Percentiles rank a stretch among this genome's conserved stretches.
These are phyloP conservation scores for Melieria omissa DNA, from an alignment of 2,888 invertebrate genomes.

Conservation along the genomic window DNA sequence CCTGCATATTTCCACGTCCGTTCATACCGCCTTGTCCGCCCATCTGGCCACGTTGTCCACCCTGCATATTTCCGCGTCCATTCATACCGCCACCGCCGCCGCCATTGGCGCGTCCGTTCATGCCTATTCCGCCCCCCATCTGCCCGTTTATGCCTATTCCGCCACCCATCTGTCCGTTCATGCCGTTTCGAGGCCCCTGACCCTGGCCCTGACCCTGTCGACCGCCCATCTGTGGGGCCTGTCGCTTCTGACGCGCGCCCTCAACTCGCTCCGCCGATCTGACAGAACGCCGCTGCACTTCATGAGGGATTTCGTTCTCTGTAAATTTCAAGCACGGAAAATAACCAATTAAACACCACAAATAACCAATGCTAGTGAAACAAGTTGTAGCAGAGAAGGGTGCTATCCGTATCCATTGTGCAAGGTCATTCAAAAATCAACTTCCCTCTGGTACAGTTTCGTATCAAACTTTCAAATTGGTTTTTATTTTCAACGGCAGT, in stretches of 20 bases:
- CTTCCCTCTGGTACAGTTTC: too few species aligned
- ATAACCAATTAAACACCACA: background rate
- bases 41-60: constrained; percentile 15
- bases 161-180: constrained; percentile 1
- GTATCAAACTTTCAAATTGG: too few species aligned
- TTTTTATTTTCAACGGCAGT: too few species aligned
- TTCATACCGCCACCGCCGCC: constrained; percentile 17
- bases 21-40: constrained; percentile 21
- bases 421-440: too few species aligned
- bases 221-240: background rate
- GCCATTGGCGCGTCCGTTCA: constrained; percentile 4
- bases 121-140: constrained; percentile 8
- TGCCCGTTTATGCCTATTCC: constrained; percentile 6
- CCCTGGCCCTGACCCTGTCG: background rate
- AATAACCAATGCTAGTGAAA: too few species aligned
- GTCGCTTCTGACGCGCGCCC: background rate
- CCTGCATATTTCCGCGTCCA: too few species aligned
- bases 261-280: background rate
- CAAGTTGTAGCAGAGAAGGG: too few species aligned
- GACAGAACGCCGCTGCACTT: background rate
- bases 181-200: background rate
- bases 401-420: too few species aligned
- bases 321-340: constrained; percentile 6
- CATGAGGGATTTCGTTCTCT: constrained; percentile 22
- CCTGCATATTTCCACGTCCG: too few species aligned